Base-by-base conservation (phyloP, 2,888 invertebrate genomes). In the Drosophila emarginata region DNA sequence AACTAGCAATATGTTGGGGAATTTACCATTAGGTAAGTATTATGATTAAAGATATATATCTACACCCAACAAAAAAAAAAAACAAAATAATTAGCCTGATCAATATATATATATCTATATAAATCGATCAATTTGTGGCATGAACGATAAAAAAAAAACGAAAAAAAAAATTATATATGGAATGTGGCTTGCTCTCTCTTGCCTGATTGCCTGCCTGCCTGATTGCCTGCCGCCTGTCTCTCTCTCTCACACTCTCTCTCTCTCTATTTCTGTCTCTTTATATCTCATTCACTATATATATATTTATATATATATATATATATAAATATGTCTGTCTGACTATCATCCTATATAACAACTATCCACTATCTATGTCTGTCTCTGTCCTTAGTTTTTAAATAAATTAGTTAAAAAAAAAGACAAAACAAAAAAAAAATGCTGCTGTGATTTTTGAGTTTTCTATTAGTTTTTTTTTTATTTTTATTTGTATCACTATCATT, bases 1-100 rank as follows among this genome's bases (percentile, higher is more conserved):
- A 69, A 87, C 89, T 62, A 87, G 89, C 80, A 90, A 89, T 77
- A 87, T 89, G 74, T 81, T 92, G 86, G 91, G 92, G 77, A 91
- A 89, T 90, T 90, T 92, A 86, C 88, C 91, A 76, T 81, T 92
- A 88, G 91, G 91, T 92, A 89, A 91, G 91, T 80, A 67, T 64
- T 56, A 63, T 21, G 4, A 21, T 21, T 37, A 61, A 52, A 45
- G 28, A 26, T 23, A 36, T 40, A 50, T 14, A 60, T 12, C 18
- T 14, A 63, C 2, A 37, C 6, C 51, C 15, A 0, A 45, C n/a
- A 45, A 45, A 36, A 36, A 36, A 36, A 11, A 36, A 36, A n/a
- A 37, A n/a, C 11, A 45, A 21, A 6, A 45, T 9, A 18, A 11
- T 1, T 11, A 45, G 12, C 45, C 45, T 18, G 26, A 61, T 28